These are phyloP conservation scores for Hyla sarda DNA, from an alignment of 2,113 vertebrate species.

Conservation along the genomic window DNA sequence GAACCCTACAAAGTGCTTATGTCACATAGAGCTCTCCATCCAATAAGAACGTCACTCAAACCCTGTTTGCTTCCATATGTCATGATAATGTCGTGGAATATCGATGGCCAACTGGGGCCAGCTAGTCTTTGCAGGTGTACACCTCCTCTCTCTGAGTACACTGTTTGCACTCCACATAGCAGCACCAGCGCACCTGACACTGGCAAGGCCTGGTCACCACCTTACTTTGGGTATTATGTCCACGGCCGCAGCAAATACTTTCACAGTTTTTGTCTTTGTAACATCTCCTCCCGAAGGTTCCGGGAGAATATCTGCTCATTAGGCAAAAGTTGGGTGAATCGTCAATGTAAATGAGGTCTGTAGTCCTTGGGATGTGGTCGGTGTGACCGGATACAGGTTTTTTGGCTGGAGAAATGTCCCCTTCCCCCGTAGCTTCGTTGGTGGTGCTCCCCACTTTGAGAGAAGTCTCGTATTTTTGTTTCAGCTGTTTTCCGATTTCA, in stretches of 20 bases:
- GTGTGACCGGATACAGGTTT: slow-evolving; percentile 71
- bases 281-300: slow-evolving; percentile 91
- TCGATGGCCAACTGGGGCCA: accelerated
- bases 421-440: slow-evolving; percentile 94
- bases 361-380: slow-evolving; percentile 91
- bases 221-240: slow-evolving; percentile 96
- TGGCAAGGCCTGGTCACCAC: slow-evolving; percentile 95
- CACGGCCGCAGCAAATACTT: slow-evolving; percentile 95
- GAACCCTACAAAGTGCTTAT: slow-evolving; percentile 72
- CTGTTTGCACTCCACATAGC: slow-evolving; percentile 97
- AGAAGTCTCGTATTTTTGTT: slow-evolving; percentile 92
- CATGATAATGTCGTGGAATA: slow-evolving; percentile 38
- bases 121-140: slow-evolving; percentile 95
- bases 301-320: slow-evolving; percentile 88
- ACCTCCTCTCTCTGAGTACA: slow-evolving; percentile 97
- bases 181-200: slow-evolving; percentile 99
- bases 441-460: slow-evolving; percentile 93
- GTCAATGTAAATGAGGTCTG: slow-evolving; percentile 93
- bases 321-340: slow-evolving; percentile 97
- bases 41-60: slow-evolving; percentile 65
- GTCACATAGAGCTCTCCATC: slow-evolving; percentile 66
- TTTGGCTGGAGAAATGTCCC: slow-evolving; percentile 84
- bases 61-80: slow-evolving; percentile 68
- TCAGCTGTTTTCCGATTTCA: slow-evolving; percentile 93
- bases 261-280: slow-evolving; percentile 99